phyloP scores from a whole-genome alignment of 2,888 invertebrate genomes.

The Neoitamus cyanurus region DNA sequence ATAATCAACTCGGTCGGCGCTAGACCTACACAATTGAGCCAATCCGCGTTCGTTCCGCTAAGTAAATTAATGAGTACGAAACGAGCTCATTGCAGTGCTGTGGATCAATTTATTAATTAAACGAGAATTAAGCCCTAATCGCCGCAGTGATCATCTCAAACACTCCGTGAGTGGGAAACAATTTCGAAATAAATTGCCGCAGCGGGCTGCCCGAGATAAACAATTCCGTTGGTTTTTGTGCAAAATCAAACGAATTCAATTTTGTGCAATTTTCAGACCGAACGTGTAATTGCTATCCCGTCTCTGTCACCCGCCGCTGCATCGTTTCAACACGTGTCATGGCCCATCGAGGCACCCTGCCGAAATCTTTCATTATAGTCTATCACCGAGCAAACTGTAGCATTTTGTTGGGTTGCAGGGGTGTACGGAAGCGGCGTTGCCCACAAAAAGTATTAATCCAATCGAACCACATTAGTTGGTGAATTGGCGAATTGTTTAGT shows the following conservation, averaged over 20 bases:
- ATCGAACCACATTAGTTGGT: background rate
- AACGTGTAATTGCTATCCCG: background rate
- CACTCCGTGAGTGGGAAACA: background rate
- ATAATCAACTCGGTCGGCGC: background rate
- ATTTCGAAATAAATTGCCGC: background rate
- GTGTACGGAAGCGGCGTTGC: background rate
- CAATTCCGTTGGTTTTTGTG: constrained; percentile 20
- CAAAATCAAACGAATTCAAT: constrained; percentile 31
- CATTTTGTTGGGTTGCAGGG: background rate
- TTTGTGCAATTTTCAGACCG: background rate
- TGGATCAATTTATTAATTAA: constrained; percentile 1
- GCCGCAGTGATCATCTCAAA: background rate
- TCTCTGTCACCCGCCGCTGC: background rate
- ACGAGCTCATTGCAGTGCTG: background rate
- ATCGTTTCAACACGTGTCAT: constrained; percentile 20
- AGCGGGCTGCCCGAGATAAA: constrained; percentile 14
- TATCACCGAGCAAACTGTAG: background rate
- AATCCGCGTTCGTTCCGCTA: background rate
- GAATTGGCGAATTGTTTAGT: constrained; percentile 8
- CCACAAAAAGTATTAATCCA: background rate
- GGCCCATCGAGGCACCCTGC: background rate
- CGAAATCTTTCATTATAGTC: constrained; percentile 31
- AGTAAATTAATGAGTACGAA: background rate
- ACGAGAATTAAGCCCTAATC: constrained; percentile 1
- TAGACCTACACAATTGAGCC: background rate